These are phyloP conservation scores for Belgica antarctica DNA, from an alignment of 2,888 invertebrate genomes.

Conservation along the genomic window DNA sequence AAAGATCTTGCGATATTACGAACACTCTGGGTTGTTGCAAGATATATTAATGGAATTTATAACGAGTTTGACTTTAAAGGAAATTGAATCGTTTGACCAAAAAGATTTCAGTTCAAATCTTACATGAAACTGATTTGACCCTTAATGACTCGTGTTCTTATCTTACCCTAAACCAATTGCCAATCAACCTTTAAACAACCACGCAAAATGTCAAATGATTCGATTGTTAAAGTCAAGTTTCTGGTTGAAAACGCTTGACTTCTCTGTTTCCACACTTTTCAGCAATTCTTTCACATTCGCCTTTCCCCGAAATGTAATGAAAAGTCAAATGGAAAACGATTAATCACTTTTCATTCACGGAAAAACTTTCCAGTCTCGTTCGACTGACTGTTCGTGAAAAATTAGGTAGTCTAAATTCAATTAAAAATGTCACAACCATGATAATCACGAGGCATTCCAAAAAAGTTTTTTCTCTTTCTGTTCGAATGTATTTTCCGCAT, in stretches of 20 bases:
- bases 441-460: conserved; percentile 11
- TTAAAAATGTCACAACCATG: conserved; percentile 42
- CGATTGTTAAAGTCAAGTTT: neutral
- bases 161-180: too few species aligned
- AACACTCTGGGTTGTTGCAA: too few species aligned
- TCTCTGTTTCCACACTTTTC: neutral
- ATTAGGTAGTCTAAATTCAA: conserved; percentile 43
- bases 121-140: too few species aligned
- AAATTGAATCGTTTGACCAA: too few species aligned
- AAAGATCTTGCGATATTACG: too few species aligned
- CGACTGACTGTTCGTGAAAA: conserved; percentile 21
- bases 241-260: too few species aligned
- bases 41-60: too few species aligned
- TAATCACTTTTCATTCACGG: conserved; percentile 31
- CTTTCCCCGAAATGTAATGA: conserved; percentile 22
- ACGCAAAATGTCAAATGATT: too few species aligned
- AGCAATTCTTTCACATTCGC: neutral
- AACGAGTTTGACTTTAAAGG: too few species aligned
- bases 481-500: neutral
- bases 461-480: conserved; percentile 6
- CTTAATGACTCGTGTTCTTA: too few species aligned
- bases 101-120: too few species aligned
- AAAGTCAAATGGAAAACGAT: conserved; percentile 40
- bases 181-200: too few species aligned
- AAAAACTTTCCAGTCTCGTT: neutral